phyloP scores from a whole-genome alignment of 2,113 vertebrate species.

The Pseudopipra pipra region DNA sequence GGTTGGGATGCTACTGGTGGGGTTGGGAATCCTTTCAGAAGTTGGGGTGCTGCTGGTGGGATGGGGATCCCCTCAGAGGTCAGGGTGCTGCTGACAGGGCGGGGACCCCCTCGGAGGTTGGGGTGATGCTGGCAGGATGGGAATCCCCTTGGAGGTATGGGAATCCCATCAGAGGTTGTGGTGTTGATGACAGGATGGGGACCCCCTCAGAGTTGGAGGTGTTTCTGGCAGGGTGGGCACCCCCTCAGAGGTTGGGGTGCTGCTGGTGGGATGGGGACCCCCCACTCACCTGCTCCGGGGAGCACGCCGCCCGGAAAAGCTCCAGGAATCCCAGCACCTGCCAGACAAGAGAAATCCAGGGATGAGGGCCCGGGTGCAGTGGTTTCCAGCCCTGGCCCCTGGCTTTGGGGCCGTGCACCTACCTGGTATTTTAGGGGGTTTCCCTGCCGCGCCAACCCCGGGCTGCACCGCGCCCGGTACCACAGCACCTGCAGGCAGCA shows the following conservation, averaged over 20 bases:
- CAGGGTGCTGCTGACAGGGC: neutral
- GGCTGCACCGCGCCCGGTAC: slow-evolving; percentile 62
- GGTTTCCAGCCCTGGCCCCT: neutral
- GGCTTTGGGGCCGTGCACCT: neutral
- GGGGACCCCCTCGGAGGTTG: rapidly evolving
- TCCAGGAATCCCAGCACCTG: slow-evolving; percentile 79
- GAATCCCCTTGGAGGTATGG: neutral
- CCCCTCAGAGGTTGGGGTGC: neutral
- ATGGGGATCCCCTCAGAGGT: neutral
- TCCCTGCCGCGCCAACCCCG: slow-evolving; percentile 64
- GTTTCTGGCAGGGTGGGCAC: neutral
- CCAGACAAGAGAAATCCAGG: neutral
- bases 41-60: neutral
- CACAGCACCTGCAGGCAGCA: slow-evolving; percentile 59
- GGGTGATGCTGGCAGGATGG: neutral
- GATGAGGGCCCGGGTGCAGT: rapidly evolving
- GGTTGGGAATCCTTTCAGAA: neutral
- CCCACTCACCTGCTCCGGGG: slow-evolving; percentile 75
- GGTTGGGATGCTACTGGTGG: neutral
- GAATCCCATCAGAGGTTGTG: neutral
- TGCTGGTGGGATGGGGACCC: neutral
- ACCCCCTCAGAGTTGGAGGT: rapidly evolving
- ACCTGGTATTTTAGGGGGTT: slow-evolving; percentile 81
- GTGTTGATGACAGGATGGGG: neutral
- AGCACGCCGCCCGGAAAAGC: slow-evolving; percentile 77